Evolutionary conservation across 2,797 vertebrate species (phyloP), one percentile per base, ranked within the genome.

Genomic region (Enteromius mattozi): DNA sequence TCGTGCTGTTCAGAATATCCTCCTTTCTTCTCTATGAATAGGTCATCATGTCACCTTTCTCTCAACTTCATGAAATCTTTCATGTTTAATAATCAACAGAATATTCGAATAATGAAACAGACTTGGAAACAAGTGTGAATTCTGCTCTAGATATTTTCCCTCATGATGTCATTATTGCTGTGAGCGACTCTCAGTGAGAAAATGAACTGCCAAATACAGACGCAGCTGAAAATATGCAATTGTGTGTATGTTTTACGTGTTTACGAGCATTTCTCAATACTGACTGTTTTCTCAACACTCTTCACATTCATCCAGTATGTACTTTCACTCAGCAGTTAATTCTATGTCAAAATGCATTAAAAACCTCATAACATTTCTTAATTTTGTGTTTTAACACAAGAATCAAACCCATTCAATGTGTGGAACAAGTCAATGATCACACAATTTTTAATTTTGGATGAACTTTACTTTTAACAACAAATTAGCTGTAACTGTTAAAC

Each of bases 21-120:
- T n/a, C 10, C 35, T 69, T 69, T 69, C 8, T 69, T 66, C 27
- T 35, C 35, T 61, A 42, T 56, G 68, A 74, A 49, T 21, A 33
- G 51, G 47, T 51, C 45, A 51, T 49, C 27, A 51, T 33, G 45
- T 51, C 71, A 51, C 17, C 47, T 74, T 51, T 74, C 71, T 74
- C 12, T 74, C 12, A 74, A 74, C 16, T 33, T 33, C 8, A 19
- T 9, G 2, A 24, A n/a, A 21, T 42, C 21, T 42, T 24, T 27
- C n/a, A 14, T 42, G 61, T 71, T 71, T 71, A 45, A 71, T 45
- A 45, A 70, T 70, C n/a, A 9, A 45, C 35, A 12, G 12, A 69
- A 69, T 45, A 24, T 45, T 6, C 3, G 12, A 19, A 74, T 74
- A 74, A 51, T 33, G 27, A 19, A 51, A 19, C 3, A 30, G 70